These are phyloP conservation scores for Speoplatyrhinus poulsoni DNA, from an alignment of 2,113 vertebrate species.

Conservation along the genomic window DNA sequence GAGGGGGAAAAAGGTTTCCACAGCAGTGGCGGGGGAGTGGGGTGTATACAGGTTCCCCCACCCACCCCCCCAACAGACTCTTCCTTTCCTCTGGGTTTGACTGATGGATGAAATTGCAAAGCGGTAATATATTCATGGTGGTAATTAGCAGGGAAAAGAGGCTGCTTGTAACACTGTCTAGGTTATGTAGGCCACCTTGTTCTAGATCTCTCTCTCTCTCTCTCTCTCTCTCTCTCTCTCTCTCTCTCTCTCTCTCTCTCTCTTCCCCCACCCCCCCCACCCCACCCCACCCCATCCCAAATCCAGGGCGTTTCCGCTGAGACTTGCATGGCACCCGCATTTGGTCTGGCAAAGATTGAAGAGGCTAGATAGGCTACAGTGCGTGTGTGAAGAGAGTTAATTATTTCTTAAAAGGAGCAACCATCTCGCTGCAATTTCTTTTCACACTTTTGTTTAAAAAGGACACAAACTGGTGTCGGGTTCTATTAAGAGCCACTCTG, in stretches of 20 bases:
- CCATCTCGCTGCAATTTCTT: background rate
- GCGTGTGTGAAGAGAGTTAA: constrained; percentile 25
- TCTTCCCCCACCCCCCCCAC: too few relatives aligned
- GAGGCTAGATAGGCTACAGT: constrained; percentile 44
- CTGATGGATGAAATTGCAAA: constrained; percentile 54
- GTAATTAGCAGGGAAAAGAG: constrained; percentile 70
- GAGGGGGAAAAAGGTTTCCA: background rate
- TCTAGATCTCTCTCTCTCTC: constrained; percentile 39
- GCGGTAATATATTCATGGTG: constrained; percentile 63
- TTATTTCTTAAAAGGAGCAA: constrained; percentile 17
- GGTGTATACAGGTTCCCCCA: constrained; percentile 9
- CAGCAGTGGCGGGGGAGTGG: constrained; percentile 13
- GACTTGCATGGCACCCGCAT: constrained; percentile 46
- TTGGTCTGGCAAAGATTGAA: constrained; percentile 55
- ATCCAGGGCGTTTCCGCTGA: constrained; percentile 49
- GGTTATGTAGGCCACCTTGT: constrained; percentile 60
- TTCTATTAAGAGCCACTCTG: background rate
- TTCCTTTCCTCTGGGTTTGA: constrained; percentile 35
- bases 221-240: constrained; percentile 1
- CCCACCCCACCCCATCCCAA: too few relatives aligned
- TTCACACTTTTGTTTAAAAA: constrained; percentile 2
- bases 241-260: too few relatives aligned
- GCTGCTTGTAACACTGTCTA: constrained; percentile 41
- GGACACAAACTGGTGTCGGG: background rate
- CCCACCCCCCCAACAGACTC: background rate